Percentiles rank a stretch among this genome's conserved stretches.
Conservation (phyloP, 2,797 vertebrate genomes). For the Catostomus latipinnis region DNA sequence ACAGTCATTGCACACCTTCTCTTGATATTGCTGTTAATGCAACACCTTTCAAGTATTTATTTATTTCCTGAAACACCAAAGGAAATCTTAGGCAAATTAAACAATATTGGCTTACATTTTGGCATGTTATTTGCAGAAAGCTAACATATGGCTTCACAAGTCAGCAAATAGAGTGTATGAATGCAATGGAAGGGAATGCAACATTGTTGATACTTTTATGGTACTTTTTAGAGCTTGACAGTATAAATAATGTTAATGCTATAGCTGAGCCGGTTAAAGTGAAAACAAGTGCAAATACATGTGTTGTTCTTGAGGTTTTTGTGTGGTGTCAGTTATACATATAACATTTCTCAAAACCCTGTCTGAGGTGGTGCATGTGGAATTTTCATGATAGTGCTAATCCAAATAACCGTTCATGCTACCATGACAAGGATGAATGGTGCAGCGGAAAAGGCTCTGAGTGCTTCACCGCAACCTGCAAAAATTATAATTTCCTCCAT, state of each 20-base stretch:
- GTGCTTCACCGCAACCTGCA: not conserved
- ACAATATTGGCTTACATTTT: too few relatives aligned
- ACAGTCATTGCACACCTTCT: too few relatives aligned
- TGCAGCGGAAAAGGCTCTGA: not conserved
- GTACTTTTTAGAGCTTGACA: too few relatives aligned
- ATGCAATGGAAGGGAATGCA: too few relatives aligned
- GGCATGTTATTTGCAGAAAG: too few relatives aligned
- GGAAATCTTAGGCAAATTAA: not conserved
- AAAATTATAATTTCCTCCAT: not conserved
- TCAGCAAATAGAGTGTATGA: too few relatives aligned
- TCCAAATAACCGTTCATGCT: constrained; percentile 68
- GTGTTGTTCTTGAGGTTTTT: not conserved
- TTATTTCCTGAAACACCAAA: too few relatives aligned
- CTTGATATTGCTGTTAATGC: too few relatives aligned
- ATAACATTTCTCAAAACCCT: constrained; percentile 43
- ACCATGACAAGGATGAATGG: constrained; percentile 72
- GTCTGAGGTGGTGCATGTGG: constrained; percentile 70
- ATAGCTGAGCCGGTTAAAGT: not conserved
- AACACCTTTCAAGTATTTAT: too few relatives aligned
- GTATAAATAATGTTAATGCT: not conserved
- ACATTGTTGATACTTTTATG: too few relatives aligned
- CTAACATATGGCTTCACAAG: not conserved
- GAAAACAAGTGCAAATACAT: not conserved
- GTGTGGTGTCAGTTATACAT: not conserved
- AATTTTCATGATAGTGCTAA: constrained; percentile 71